phyloP scores from a whole-genome alignment of 2,797 vertebrate genomes.

The Eulemur mongoz region DNA sequence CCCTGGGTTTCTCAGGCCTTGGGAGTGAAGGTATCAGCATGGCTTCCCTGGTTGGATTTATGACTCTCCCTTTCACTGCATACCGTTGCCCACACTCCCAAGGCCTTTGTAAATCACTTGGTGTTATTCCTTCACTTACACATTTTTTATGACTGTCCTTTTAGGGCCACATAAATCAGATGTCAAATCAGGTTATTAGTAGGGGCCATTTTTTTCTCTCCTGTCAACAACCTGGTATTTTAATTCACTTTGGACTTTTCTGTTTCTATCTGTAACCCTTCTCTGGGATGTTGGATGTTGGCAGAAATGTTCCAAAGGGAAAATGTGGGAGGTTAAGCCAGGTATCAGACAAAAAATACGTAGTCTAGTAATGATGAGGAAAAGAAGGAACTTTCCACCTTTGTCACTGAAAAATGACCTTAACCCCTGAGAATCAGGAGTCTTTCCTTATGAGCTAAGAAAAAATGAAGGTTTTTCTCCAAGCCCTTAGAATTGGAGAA shows the following conservation, averaged over 20 bases:
- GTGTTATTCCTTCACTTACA: conserved; percentile 76
- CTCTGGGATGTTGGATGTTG: conserved; percentile 9
- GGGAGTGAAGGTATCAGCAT: neutral
- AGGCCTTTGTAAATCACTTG: conserved; percentile 73
- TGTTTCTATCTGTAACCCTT: conserved; percentile 55
- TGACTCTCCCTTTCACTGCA: conserved; percentile 55
- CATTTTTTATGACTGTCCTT: conserved; percentile 69
- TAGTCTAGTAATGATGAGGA: neutral
- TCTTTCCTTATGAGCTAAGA: neutral
- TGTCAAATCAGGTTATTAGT: conserved; percentile 70
- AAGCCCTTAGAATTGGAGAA: neutral
- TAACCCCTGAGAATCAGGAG: neutral
- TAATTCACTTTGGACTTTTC: conserved; percentile 73
- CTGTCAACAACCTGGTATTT: conserved; percentile 73
- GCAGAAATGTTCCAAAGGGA: conserved; percentile 53
- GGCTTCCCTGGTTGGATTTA: conserved; percentile 57
- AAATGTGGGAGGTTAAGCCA: neutral
- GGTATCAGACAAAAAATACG: neutral
- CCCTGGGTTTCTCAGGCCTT: neutral
- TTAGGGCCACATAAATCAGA: conserved; percentile 73
- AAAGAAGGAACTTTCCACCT: neutral
- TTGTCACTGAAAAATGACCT: neutral
- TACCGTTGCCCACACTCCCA: neutral
- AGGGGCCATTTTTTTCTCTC: conserved; percentile 76
- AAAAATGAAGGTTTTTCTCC: neutral